Base-by-base conservation (phyloP, 2,113 vertebrate genomes). In the Chloropsis hardwickii region DNA sequence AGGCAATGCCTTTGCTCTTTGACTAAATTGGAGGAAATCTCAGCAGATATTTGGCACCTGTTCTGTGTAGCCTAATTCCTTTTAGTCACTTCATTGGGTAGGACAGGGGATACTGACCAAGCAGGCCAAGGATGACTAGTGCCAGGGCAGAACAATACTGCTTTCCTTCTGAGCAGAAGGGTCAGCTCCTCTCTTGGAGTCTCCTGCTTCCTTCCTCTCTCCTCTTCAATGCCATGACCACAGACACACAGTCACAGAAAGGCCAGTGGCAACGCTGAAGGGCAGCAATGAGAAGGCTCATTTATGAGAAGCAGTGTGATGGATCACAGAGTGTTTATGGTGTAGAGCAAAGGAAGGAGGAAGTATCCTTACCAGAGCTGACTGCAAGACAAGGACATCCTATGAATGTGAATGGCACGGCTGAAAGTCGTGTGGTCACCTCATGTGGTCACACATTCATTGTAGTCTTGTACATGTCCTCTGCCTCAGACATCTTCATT, bases 401-500 rank as follows among this genome's bases (percentile, higher is more conserved):
- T 42, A 21, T n/a, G 53, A 81, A 64, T 0, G 1, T 23, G 72
- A 77, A 37, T 31, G 40, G 8, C 7, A 3, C 0, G 2, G 27
- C 6, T 92, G 35, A 66, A 92, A 50, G 13, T 29, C 11, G 0
- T 37, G 47, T 23, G 58, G 21, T 24, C n/a, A 25, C 14, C 45
- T 20, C 45, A 27, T 6, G 17, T 3, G 23, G 40, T 48, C 64
- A 48, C n/a, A 28, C 27, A 28, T 48, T 65, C 27, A 5, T 4
- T 39, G 18, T 33, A 31, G 8, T 70, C 53, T 40, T 67, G 14
- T 22, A 3, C 10, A 4, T 20, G 16, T 47, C 11, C 44, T 62
- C 44, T 92, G 39, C n/a, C 47, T 53, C 31, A 76, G n/a, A 14
- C 17, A 48, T 1, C 17, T 31, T 54, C 35, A n/a, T 0, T 27